Evolutionary conservation across 2,888 invertebrate species (phyloP).

Genomic region (Lasius platythorax): DNA sequence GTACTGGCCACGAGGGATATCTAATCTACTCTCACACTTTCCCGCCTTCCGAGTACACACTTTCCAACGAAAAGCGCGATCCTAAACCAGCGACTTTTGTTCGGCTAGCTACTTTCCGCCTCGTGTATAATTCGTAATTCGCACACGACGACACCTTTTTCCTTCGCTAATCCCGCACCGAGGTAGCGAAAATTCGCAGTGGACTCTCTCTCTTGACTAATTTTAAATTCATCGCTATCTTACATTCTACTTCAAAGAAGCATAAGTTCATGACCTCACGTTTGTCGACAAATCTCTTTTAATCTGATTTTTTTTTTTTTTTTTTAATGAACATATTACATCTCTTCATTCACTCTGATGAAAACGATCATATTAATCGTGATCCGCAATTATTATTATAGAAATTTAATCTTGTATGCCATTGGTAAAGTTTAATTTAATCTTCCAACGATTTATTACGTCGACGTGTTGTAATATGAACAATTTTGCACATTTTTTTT

Average conservation of each 20-base stretch:
- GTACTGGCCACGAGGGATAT: constrained; percentile 83
- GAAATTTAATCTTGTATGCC: background rate
- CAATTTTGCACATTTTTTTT: constrained; percentile 3
- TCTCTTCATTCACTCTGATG: background rate
- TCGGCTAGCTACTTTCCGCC: constrained; percentile 69
- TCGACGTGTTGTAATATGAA: background rate
- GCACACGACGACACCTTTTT: constrained; percentile 49
- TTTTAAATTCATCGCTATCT: constrained; percentile 26
- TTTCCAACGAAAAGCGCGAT: constrained; percentile 39
- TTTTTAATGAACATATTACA: background rate
- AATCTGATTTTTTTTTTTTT: background rate
- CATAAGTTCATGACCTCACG: constrained; percentile 9
- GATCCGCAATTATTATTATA: background rate
- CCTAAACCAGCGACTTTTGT: constrained; percentile 62
- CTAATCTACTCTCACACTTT: constrained; percentile 61
- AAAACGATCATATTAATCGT: background rate
- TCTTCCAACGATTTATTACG: background rate
- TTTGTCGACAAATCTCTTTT: constrained; percentile 8
- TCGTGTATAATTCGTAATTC: constrained; percentile 69
- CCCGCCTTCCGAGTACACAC: constrained; percentile 11
- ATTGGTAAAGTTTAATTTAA: background rate
- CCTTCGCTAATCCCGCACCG: constrained; percentile 25
- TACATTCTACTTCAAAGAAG: constrained; percentile 3
- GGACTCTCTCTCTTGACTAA: constrained; percentile 25
- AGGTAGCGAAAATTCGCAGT: constrained; percentile 21